These are phyloP conservation scores for Lagria hirta DNA, from an alignment of 2,888 invertebrate genomes.

Conservation along the genomic window DNA sequence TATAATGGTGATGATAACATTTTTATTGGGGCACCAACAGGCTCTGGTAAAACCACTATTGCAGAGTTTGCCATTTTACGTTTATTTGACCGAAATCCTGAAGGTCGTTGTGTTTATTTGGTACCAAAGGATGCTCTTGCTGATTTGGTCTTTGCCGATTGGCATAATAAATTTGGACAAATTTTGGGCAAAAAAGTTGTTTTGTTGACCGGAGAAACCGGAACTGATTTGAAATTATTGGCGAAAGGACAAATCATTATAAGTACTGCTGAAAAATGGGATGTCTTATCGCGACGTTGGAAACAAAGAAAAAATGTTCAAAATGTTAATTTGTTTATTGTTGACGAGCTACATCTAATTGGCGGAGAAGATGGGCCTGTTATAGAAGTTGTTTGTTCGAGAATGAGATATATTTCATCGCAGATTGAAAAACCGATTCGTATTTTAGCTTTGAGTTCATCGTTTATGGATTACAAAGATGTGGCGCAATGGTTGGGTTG, in stretches of 20 bases:
- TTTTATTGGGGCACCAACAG: conserved; percentile 91
- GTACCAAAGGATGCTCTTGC: conserved; percentile 92
- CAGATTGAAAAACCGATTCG: conserved; percentile 89
- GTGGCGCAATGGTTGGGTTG: conserved; percentile 97
- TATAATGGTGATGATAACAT: conserved; percentile 99
- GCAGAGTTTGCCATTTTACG: conserved; percentile 95
- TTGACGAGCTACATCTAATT: conserved; percentile 91
- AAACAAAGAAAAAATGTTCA: conserved; percentile 99
- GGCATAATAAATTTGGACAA: conserved; percentile 86
- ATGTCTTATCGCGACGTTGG: conserved; percentile 96
- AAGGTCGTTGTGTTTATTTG: conserved; percentile 89
- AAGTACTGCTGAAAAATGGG: conserved; percentile 98
- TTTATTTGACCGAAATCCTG: conserved; percentile 71
- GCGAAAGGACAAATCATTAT: conserved; percentile 95
- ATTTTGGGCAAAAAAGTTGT: conserved; percentile 83
- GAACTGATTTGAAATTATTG: conserved; percentile 90
- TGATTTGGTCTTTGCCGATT: conserved; percentile 85
- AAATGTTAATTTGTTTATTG: conserved; percentile 93
- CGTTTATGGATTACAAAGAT: conserved; percentile 92
- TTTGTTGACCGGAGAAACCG: conserved; percentile 93
- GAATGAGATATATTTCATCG: conserved; percentile 93
- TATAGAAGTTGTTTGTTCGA: conserved; percentile 88
- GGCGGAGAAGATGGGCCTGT: conserved; percentile 92
- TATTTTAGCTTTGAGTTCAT: conserved; percentile 91
- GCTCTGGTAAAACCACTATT: conserved; percentile 90